Evolutionary conservation across 2,113 vertebrate species (phyloP).

Genomic region (Procavia capensis): DNA sequence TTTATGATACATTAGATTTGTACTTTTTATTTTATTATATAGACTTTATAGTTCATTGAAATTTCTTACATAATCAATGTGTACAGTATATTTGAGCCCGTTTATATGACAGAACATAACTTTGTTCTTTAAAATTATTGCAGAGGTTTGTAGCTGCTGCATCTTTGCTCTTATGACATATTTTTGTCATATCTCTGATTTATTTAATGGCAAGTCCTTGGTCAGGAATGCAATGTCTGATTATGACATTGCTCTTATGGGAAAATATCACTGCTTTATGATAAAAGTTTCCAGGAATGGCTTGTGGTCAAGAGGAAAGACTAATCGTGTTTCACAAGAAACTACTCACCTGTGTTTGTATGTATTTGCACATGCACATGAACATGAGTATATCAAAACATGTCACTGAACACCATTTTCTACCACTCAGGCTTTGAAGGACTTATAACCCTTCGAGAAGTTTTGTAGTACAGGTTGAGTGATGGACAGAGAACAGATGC

Average conservation of each 20-base stretch:
- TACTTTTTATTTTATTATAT: slow-evolving; percentile 63
- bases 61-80: slow-evolving; percentile 78
- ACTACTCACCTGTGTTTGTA: neutral
- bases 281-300: slow-evolving; percentile 66
- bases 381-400: neutral
- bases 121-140: slow-evolving; percentile 76
- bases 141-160: slow-evolving; percentile 69
- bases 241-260: slow-evolving; percentile 68
- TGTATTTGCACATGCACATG: neutral
- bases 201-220: slow-evolving; percentile 71
- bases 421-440: neutral
- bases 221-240: slow-evolving; percentile 61
- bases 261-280: slow-evolving; percentile 67
- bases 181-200: slow-evolving; percentile 70
- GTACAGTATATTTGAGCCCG: slow-evolving; percentile 64
- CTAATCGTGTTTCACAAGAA: slow-evolving; percentile 45
- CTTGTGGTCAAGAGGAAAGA: slow-evolving; percentile 55
- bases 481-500: neutral
- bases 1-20: slow-evolving; percentile 66
- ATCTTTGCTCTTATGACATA: slow-evolving; percentile 75
- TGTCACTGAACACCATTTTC: neutral
- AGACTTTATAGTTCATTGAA: slow-evolving; percentile 73
- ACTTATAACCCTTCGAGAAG: neutral
- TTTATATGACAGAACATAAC: slow-evolving; percentile 70
- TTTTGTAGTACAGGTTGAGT: neutral